Percentiles rank a stretch among this genome's conserved stretches.
phyloP scores from a whole-genome alignment of 2,888 invertebrate species.

The Caenorhabditis imperialis region DNA sequence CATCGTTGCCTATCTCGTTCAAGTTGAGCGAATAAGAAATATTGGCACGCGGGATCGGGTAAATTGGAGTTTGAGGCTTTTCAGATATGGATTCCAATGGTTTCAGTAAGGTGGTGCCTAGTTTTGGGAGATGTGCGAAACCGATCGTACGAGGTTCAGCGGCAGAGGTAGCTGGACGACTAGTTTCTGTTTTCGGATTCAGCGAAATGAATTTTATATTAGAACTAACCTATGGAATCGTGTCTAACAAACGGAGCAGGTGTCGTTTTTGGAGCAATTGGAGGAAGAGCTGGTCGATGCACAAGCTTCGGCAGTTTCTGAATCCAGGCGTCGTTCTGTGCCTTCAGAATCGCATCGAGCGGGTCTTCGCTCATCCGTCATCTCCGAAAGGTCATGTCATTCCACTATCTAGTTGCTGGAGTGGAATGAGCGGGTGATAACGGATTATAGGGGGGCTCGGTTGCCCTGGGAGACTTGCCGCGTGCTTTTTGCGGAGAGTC shows the following conservation, averaged over 20 bases:
- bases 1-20: conserved; percentile 42
- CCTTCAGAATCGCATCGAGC: conserved; percentile 37
- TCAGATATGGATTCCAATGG: conserved; percentile 16
- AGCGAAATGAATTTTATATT: neutral
- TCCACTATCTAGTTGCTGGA: neutral
- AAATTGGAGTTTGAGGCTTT: conserved; percentile 45
- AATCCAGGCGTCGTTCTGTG: conserved; percentile 21
- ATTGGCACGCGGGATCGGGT: conserved; percentile 48
- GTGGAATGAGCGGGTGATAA: neutral
- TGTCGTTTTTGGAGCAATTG: conserved; percentile 38
- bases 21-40: conserved; percentile 41
- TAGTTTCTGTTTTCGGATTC: conserved; percentile 6
- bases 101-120: neutral
- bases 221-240: conserved; percentile 26
- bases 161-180: conserved; percentile 31
- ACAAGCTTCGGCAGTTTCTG: conserved; percentile 7
- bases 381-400: conserved; percentile 3
- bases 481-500: conserved; percentile 17
- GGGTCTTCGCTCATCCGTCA: conserved; percentile 44
- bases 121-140: conserved; percentile 34
- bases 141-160: conserved; percentile 15
- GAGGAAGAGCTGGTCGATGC: conserved; percentile 20
- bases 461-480: conserved; percentile 38
- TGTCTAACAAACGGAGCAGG: conserved; percentile 25
- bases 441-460: neutral